These are phyloP conservation scores for Erythrolamprus reginae DNA, from an alignment of 2,113 vertebrate species.

Conservation along the genomic window DNA sequence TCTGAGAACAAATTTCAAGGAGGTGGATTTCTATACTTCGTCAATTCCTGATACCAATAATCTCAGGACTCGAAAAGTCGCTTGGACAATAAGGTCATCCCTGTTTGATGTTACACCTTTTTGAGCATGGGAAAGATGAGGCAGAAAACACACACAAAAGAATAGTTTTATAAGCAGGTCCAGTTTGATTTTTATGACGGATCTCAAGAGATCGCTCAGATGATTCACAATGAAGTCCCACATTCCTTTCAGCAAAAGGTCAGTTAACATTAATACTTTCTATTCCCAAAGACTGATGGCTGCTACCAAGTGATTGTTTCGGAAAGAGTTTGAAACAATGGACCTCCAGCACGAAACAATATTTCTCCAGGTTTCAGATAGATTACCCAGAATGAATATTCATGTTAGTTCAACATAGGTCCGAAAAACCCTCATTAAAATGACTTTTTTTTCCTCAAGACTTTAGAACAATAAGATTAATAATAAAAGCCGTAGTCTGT, in stretches of 20 bases:
- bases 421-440: constrained; percentile 44
- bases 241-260: constrained; percentile 42
- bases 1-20: constrained; percentile 84
- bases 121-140: constrained; percentile 4
- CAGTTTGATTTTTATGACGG: not conserved
- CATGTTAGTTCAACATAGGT: constrained; percentile 36
- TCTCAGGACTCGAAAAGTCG: constrained; percentile 57
- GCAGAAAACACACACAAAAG: constrained; percentile 25
- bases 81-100: constrained; percentile 64
- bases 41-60: constrained; percentile 69
- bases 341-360: constrained; percentile 55
- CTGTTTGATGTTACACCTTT: constrained; percentile 37
- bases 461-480: constrained; percentile 33
- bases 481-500: constrained; percentile 25
- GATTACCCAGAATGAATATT: constrained; percentile 61
- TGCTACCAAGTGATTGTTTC: constrained; percentile 35
- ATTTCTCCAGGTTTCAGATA: constrained; percentile 36
- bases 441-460: not conserved
- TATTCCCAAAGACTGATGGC: constrained; percentile 43
- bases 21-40: constrained; percentile 71
- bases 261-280: constrained; percentile 49
- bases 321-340: constrained; percentile 51
- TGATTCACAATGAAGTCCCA: not conserved
- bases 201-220: not conserved
- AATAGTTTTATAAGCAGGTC: not conserved